Evolutionary conservation across 1,140 invertebrate species (phyloP).

Genomic region (Nasonia longicornis): DNA sequence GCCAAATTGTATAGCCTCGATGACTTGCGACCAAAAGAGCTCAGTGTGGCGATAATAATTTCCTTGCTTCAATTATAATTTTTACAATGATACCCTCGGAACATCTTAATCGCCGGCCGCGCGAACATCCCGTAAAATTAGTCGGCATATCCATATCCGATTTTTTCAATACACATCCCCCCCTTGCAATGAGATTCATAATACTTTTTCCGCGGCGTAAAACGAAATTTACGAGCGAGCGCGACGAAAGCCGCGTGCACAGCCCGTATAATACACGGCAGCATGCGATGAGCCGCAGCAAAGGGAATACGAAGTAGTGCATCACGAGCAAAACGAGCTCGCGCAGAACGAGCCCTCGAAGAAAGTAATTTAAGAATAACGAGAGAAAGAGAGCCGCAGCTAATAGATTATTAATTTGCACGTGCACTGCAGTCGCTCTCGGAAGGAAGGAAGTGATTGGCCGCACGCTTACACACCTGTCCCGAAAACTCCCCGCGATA

Average conservation of each 20-base stretch:
- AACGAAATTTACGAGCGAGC: constrained; percentile 12
- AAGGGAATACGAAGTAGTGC: background rate
- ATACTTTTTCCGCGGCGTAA: background rate
- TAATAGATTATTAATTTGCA: constrained; percentile 68
- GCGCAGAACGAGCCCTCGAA: background rate
- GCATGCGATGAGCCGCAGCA: background rate
- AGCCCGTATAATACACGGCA: background rate
- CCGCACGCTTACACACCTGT: constrained; percentile 57
- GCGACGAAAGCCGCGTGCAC: background rate
- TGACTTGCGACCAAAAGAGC: too few relatives aligned
- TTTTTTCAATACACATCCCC: background rate
- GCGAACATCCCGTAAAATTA: background rate
- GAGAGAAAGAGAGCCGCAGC: constrained; percentile 38
- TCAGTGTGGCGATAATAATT: background rate
- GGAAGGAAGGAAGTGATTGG: constrained; percentile 52
- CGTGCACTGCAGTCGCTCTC: constrained; percentile 44
- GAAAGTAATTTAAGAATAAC: constrained; percentile 32
- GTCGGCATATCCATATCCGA: background rate
- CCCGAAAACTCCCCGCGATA: constrained; percentile 60
- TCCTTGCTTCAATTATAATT: background rate
- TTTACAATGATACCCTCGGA: background rate
- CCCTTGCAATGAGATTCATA: background rate
- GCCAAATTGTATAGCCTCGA: too few relatives aligned
- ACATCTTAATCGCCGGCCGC: background rate
- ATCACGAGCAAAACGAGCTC: background rate